These are phyloP conservation scores for Chesias legatella DNA, from an alignment of 2,888 invertebrate species.

Conservation along the genomic window DNA sequence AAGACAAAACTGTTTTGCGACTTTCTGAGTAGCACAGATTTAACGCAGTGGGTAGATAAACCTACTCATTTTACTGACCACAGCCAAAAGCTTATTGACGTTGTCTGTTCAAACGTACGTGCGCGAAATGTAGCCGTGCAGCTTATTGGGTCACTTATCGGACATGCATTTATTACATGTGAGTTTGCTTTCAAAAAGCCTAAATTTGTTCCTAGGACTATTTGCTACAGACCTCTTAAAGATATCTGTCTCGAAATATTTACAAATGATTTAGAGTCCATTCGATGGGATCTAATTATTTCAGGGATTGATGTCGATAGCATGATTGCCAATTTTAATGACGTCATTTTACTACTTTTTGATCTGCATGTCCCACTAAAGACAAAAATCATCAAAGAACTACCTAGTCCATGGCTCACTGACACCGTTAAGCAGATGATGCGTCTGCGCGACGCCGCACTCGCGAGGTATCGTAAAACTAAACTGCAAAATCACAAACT, in stretches of 20 bases:
- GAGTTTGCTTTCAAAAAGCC: constrained; percentile 1
- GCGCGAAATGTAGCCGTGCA: background rate
- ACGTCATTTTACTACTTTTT: background rate
- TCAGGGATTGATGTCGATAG: background rate
- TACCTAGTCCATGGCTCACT: background rate
- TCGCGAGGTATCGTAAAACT: too few relatives aligned
- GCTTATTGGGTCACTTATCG: background rate
- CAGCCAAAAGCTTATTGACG: constrained; percentile 2
- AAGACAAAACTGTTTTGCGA: background rate
- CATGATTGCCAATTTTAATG: too few relatives aligned
- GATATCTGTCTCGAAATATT: too few relatives aligned
- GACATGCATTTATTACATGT: constrained; percentile 1
- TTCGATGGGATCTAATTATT: background rate
- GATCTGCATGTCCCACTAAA: constrained; percentile 1
- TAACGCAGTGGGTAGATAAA: background rate
- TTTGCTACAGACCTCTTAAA: constrained; percentile 2
- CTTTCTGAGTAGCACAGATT: background rate
- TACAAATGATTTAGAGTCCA: background rate
- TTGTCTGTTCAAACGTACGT: constrained; percentile 1
- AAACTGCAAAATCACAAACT: too few relatives aligned
- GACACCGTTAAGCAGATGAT: background rate
- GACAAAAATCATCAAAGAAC: background rate
- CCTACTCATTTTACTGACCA: constrained; percentile 5
- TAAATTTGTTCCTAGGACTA: background rate
- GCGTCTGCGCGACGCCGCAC: too few relatives aligned